Base-by-base conservation (phyloP, 2,113 vertebrate genomes). In the Ceyx margarethae region DNA sequence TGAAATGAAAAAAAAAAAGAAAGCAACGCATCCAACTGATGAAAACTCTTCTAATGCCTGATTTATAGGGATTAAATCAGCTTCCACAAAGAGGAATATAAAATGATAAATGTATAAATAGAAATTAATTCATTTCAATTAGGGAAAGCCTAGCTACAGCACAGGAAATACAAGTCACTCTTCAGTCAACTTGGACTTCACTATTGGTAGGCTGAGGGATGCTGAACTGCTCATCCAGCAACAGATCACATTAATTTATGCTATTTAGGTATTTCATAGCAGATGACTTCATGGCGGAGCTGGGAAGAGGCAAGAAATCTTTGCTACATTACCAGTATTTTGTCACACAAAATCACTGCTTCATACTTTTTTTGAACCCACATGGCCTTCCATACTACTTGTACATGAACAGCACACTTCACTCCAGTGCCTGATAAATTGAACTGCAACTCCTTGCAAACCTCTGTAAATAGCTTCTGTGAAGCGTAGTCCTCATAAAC, bases 381-480 rank as follows among this genome's bases (percentile, higher is more conserved):
- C 74, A 9, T 1, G 14, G 66, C 20, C 48, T 67, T 87, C 48
- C 67, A 43, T 1, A 1, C 33, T 43, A 17, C 43, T 35, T 72
- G 45, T 37, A 54, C 11, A 21, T 31, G 73, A 71, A 31, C 20
- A 57, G 54, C 37, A n/a, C 51, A 54, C 64, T 80, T 82, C 81
- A 29, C 35, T 69, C 37, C 76, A 35, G 31, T 19, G 82, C 67
- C 48, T 7, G 35, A 12, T 73, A 95, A 96, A 93, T 89, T 80
- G 77, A 95, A 91, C 73, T 23, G 73, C 68, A 90, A 29, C 69
- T 90, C 58, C 50, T 61, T 18, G 67, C 60, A 85, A 94, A 82
- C 60, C 71, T 29, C 87, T 9, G 46, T 37, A 62, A 54, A 50
- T 4, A 48, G 64, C 56, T 91, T 35, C 89, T 77, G 84, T 20